Evolutionary conservation across 2,113 vertebrate genomes (phyloP), one percentile per base, ranked within the genome.

Genomic region (Lampris incognitus): DNA sequence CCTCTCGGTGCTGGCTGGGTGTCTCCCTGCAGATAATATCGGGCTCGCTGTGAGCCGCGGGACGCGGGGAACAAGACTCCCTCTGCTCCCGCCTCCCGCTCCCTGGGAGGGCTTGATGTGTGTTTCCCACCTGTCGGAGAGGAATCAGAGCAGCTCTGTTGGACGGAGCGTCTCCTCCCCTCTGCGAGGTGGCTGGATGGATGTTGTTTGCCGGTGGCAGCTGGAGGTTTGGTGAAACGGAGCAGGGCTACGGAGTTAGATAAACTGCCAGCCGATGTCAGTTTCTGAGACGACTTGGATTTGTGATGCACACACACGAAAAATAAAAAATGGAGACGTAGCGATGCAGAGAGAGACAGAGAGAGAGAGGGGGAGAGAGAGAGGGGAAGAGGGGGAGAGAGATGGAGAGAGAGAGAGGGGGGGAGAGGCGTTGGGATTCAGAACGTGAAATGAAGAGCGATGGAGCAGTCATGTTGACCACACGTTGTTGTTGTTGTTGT

Each of bases 221-320:
- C 90, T 90, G 87, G 88, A 86, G 84, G 78, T 84, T 85, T 87
- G 87, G 83, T 90, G 76, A 83, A 86, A 90, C 85, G 74, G 86
- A 85, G 81, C 68, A 89, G 69, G 78, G 64, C 76, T 88, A 79
- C 57, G 67, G 88, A 79, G 85, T 76, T 79, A 84, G 84, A 91
- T 90, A 87, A 85, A 85, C 87, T 89, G 85, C 88, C 85, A 77
- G 82, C 73, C 80, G 79, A 83, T 86, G 89, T 85, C 85, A 87
- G 85, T 83, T 86, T 89, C 83, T 39, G 76, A 85, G 62, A 51
- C 66, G 54, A 56, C 54, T 8, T 44, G 46, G 66, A 76, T 86
- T 73, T 86, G 79, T 66, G 74, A 78, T 82, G 69, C 60, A 79
- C 51, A 57, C 82, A 80, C 76, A 81, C 71, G 48, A 24, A 63